Conservation (phyloP, 2,797 vertebrate species). For the Orestias chungarensis region DNA sequence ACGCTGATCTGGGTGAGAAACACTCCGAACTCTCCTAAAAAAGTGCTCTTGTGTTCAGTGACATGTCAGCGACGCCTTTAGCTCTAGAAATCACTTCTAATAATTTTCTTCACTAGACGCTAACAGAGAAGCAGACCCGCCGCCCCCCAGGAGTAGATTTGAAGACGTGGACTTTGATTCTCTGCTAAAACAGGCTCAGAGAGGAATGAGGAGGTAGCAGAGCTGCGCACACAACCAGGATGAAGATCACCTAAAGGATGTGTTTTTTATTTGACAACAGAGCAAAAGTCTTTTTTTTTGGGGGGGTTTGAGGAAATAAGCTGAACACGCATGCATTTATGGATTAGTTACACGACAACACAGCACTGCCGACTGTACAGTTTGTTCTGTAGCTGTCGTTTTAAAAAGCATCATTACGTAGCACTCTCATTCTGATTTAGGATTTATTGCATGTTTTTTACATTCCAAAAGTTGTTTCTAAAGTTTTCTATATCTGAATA, state of each 20-base stretch:
- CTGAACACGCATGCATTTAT: slow-evolving; percentile 28
- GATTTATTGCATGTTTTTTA: background rate
- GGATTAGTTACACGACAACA: slow-evolving; percentile 34
- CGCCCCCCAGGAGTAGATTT: slow-evolving; percentile 81
- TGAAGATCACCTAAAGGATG: background rate
- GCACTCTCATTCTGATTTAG: background rate
- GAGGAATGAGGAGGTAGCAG: slow-evolving; percentile 85
- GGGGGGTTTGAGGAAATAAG: slow-evolving; percentile 23
- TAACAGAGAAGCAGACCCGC: slow-evolving; percentile 80
- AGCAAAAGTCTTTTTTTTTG: slow-evolving; percentile 33
- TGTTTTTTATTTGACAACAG: slow-evolving; percentile 36
- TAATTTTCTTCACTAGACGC: slow-evolving; percentile 81
- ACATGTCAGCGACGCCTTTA: background rate
- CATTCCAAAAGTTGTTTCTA: slow-evolving; percentile 1
- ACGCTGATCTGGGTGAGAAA: slow-evolving; percentile 88
- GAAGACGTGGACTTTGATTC: slow-evolving; percentile 93
- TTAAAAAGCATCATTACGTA: slow-evolving; percentile 21
- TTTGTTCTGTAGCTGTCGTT: slow-evolving; percentile 1
- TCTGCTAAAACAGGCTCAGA: slow-evolving; percentile 94
- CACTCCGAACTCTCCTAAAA: background rate
- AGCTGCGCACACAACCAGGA: background rate
- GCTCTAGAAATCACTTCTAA: background rate
- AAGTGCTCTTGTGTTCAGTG: background rate
- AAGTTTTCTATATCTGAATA: slow-evolving; percentile 50
- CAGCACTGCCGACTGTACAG: slow-evolving; percentile 30